phyloP scores from a whole-genome alignment of 2,888 invertebrate genomes.

The Plagodis pulveraria region DNA sequence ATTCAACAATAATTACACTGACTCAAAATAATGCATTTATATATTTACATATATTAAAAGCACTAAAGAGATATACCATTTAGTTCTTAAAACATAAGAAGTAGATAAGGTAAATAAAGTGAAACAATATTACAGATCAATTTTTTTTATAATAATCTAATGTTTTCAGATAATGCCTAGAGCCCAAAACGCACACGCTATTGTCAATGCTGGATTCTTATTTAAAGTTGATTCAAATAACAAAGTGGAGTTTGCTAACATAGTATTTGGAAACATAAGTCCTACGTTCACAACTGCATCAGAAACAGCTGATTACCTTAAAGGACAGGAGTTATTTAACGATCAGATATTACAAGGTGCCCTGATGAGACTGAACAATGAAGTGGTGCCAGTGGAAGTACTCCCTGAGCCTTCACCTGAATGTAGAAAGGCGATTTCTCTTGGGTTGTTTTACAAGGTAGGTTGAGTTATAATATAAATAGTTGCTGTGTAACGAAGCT shows the following conservation, averaged over 20 bases:
- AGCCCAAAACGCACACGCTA: conserved; percentile 91
- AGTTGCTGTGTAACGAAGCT: too few species aligned
- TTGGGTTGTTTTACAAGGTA: conserved; percentile 93
- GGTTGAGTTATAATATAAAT: neutral
- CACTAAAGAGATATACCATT: too few species aligned
- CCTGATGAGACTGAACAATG: conserved; percentile 79
- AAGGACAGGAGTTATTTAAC: conserved; percentile 73
- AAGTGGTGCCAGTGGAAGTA: conserved; percentile 86
- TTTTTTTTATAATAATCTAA: too few species aligned
- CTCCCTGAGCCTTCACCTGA: conserved; percentile 88
- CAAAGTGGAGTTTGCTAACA: conserved; percentile 73
- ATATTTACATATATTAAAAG: too few species aligned
- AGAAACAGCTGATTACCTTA: conserved; percentile 78
- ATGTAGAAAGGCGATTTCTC: conserved; percentile 89
- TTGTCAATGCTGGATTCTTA: conserved; percentile 90
- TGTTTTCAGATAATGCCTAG: conserved; percentile 88
- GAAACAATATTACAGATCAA: neutral
- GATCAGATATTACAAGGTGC: conserved; percentile 75
- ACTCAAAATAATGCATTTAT: too few species aligned
- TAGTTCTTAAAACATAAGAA: neutral
- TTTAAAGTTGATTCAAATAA: conserved; percentile 81
- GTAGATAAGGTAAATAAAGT: neutral
- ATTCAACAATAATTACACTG: too few species aligned
- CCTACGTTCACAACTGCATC: conserved; percentile 83
- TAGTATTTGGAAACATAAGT: conserved; percentile 88